A percentile compares a stretch with the other conserved stretches of the same genome.
Conservation (phyloP, 2,888 invertebrate species). For the Eupithecia pulchellata region DNA sequence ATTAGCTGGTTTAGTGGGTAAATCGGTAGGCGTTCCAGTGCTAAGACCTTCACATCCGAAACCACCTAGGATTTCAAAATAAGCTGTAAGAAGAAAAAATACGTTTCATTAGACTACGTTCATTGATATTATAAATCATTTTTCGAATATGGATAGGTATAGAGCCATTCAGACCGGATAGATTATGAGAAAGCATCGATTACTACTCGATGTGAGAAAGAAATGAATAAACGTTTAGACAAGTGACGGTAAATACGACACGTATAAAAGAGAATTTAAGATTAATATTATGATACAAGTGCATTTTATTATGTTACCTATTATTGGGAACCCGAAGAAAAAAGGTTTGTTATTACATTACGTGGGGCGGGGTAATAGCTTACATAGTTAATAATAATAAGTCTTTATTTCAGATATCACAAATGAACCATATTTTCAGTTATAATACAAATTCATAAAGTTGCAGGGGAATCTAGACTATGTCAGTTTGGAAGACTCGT, state of each 20-base stretch:
- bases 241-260: not conserved
- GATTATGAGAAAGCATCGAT: no score
- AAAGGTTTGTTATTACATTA: not conserved
- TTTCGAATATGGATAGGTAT: not conserved
- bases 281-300: no score
- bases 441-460: no score
- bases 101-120: not conserved
- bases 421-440: no score
- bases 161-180: not conserved
- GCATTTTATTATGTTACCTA: not conserved
- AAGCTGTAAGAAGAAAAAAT: conserved; percentile 23
- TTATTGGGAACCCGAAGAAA: not conserved
- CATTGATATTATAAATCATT: not conserved
- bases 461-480: not conserved
- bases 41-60: conserved; percentile 4
- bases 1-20: not conserved
- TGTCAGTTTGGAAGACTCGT: not conserved
- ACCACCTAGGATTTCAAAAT: conserved; percentile 24
- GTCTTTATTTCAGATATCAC: no score
- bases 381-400: no score
- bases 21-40: conserved; percentile 15
- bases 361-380: not conserved
- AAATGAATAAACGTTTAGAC: not conserved
- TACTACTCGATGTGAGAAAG: no score
- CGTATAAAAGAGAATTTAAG: not conserved